Conservation (phyloP, 2,888 invertebrate species). For the Ctenicera cuprea region DNA sequence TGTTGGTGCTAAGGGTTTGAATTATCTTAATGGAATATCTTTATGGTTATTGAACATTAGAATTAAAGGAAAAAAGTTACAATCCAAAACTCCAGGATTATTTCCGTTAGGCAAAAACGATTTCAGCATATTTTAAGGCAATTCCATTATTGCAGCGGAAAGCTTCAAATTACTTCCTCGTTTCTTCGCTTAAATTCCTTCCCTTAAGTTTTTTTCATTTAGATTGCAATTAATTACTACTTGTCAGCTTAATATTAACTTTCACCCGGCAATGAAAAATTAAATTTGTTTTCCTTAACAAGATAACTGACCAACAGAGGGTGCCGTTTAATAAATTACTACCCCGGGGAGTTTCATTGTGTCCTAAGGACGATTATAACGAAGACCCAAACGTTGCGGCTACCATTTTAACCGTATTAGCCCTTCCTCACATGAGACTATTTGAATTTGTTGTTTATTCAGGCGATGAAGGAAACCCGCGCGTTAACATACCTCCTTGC, state of each 20-base stretch:
- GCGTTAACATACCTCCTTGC: neutral
- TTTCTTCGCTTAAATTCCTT: neutral
- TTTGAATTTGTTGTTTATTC: constrained; percentile 17
- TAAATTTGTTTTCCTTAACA: too few species aligned
- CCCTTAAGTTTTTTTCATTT: neutral
- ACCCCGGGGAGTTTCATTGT: too few species aligned
- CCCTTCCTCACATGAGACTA: neutral
- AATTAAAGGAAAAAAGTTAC: neutral
- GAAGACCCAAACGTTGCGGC: neutral
- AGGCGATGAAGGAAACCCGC: constrained; percentile 1
- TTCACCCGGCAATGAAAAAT: too few species aligned
- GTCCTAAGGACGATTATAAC: neutral
- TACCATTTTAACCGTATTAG: neutral
- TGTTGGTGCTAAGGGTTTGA: too few species aligned
- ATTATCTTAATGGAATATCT: too few species aligned
- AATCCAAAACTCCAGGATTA: neutral
- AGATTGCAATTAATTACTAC: too few species aligned
- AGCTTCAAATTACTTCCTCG: neutral
- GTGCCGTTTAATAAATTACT: too few species aligned
- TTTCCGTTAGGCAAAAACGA: neutral
- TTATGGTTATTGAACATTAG: too few species aligned
- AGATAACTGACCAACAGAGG: too few species aligned
- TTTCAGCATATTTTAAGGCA: neutral
- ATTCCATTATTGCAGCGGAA: neutral
- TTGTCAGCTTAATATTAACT: too few species aligned